Evolutionary conservation across 1,140 invertebrate species (phyloP).

Genomic region (Latrodectus geometricus): DNA sequence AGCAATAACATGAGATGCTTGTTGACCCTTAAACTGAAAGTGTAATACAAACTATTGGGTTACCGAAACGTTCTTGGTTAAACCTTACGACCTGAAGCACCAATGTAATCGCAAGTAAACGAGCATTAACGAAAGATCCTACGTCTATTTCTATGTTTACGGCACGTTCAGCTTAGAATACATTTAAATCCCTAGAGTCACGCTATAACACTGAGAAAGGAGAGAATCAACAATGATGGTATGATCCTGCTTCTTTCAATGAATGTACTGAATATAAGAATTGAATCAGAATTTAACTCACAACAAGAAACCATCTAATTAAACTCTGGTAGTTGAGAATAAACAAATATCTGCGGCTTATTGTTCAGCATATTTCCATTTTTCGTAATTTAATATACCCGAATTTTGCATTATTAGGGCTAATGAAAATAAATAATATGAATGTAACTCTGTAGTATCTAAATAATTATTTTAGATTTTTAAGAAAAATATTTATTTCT

Average conservation of each 20-base stretch:
- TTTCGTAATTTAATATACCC: too few relatives aligned
- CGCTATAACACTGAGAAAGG: not conserved
- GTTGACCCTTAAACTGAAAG: not conserved
- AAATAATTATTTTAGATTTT: too few relatives aligned
- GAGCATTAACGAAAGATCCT: conserved; percentile 6
- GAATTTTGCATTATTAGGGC: too few relatives aligned
- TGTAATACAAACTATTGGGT: not conserved
- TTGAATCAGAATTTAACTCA: conserved; percentile 1
- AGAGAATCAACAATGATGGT: not conserved
- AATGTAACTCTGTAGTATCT: too few relatives aligned
- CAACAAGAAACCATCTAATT: too few relatives aligned
- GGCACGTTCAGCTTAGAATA: conserved; percentile 10
- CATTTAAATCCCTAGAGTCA: conserved; percentile 23
- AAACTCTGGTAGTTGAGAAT: too few relatives aligned
- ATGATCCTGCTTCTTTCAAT: not conserved
- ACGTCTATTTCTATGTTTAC: conserved; percentile 25
- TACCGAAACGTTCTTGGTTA: not conserved
- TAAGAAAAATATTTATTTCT: too few relatives aligned
- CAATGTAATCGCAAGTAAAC: conserved; percentile 14
- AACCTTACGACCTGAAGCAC: not conserved
- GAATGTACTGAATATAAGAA: not conserved
- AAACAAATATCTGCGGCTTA: too few relatives aligned
- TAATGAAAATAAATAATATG: too few relatives aligned
- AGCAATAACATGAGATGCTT: too few relatives aligned
- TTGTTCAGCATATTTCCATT: too few relatives aligned